Percentiles rank a stretch among this genome's conserved stretches.
These are phyloP conservation scores for Drosophila lowei DNA, from an alignment of 1,140 invertebrate genomes.

Conservation along the genomic window DNA sequence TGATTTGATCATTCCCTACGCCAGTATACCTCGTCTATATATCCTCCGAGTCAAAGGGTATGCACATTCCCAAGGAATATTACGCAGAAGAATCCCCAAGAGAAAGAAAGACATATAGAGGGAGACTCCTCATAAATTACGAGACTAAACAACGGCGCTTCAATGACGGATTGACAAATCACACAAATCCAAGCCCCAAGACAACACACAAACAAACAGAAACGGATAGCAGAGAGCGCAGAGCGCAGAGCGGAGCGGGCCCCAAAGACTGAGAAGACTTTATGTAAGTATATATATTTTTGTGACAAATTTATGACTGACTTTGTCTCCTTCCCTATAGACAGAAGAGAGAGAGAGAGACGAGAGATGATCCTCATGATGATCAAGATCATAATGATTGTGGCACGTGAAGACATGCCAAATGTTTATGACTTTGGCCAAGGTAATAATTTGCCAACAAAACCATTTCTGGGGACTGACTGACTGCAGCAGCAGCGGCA, in stretches of 20 bases:
- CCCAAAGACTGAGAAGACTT: constrained; percentile 26
- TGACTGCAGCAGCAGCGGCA: constrained; percentile 24
- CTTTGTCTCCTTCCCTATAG: constrained; percentile 35
- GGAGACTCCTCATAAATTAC: constrained; percentile 53
- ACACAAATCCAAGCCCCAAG: constrained; percentile 25
- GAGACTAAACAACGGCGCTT: constrained; percentile 65
- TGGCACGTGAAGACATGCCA: constrained; percentile 78
- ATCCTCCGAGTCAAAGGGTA: too few relatives aligned
- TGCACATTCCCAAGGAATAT: too few relatives aligned
- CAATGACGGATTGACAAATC: constrained; percentile 80
- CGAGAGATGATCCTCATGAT: constrained; percentile 25
- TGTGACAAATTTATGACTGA: constrained; percentile 79
- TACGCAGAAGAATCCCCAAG: too few relatives aligned
- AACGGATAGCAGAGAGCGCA: not conserved
- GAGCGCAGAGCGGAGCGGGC: too few relatives aligned
- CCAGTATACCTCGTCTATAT: too few relatives aligned
- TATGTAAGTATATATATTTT: constrained; percentile 57
- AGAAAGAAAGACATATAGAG: constrained; percentile 23
- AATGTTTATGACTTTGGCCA: constrained; percentile 73
- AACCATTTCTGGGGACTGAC: constrained; percentile 34
- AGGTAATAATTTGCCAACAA: constrained; percentile 79
- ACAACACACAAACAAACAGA: not conserved
- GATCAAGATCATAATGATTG: constrained; percentile 43
- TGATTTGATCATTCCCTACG: too few relatives aligned
- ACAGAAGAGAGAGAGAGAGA: not conserved